Percentiles rank a stretch among this genome's conserved stretches.
Evolutionary conservation across 35 echinoderm and acorn worm genomes (phyloP).

Genomic region (Holothuria glaberrima): DNA sequence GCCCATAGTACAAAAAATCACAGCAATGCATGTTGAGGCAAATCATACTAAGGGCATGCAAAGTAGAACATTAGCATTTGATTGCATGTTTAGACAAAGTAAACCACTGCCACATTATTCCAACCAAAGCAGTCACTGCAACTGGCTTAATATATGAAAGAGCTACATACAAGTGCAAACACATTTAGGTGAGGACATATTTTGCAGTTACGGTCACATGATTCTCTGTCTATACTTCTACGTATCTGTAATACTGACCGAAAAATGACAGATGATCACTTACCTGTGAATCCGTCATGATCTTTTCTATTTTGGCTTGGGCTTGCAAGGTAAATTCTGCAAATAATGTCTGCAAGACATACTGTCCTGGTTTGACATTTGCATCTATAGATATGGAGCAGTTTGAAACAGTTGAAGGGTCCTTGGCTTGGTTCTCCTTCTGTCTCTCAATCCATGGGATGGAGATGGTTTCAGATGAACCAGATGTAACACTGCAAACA

Average conservation of each 20-base stretch:
- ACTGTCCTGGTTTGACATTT: conserved; percentile 98
- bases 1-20: too few relatives aligned
- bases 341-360: conserved; percentile 98
- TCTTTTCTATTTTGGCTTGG: conserved; percentile 96
- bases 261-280: background rate
- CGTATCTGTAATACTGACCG: background rate
- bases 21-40: too few relatives aligned
- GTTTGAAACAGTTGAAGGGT: conserved; percentile 66
- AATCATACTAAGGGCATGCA: too few relatives aligned
- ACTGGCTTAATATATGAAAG: too few relatives aligned
- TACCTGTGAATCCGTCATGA: conserved; percentile 96
- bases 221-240: too few relatives aligned
- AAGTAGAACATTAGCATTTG: too few relatives aligned
- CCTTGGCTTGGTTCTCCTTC: conserved; percentile 34
- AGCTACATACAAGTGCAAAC: too few relatives aligned
- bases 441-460: conserved; percentile 41
- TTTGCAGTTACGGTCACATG: too few relatives aligned
- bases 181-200: too few relatives aligned
- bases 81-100: too few relatives aligned
- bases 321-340: conserved; percentile 98
- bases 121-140: too few relatives aligned
- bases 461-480: conserved; percentile 17
- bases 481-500: conserved; percentile 38
- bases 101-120: too few relatives aligned
- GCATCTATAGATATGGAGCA: conserved; percentile 82